Conservation (phyloP, 2,797 vertebrate species). For the Graptemys geographica region DNA sequence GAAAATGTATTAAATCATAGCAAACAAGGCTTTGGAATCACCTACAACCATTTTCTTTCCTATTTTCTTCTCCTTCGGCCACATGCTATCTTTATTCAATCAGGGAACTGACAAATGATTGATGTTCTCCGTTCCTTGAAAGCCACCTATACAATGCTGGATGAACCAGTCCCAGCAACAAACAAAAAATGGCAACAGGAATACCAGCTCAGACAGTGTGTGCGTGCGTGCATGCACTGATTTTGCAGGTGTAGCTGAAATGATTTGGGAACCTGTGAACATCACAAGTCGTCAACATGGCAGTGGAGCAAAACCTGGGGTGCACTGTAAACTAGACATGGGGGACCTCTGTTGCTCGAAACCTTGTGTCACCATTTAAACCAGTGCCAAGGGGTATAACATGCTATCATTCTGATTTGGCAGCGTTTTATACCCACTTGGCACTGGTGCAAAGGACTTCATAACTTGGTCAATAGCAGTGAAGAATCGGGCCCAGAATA, state of each 20-base stretch:
- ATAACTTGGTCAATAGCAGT: not conserved
- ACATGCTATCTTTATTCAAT: not conserved
- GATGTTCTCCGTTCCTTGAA: not conserved
- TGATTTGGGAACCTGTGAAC: not conserved
- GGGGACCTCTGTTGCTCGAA: not conserved
- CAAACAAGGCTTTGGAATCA: not conserved
- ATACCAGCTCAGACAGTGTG: rapidly evolving
- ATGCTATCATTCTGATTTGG: not conserved
- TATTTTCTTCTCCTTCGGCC: not conserved
- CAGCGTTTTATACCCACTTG: not conserved
- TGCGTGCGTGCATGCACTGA: not conserved
- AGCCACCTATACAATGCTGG: rapidly evolving
- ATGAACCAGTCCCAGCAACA: not conserved
- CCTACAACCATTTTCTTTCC: slow-evolving; percentile 13
- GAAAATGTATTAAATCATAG: slow-evolving; percentile 29
- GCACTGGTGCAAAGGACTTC: not conserved
- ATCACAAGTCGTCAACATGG: not conserved
- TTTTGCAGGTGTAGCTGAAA: not conserved
- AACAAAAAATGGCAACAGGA: not conserved
- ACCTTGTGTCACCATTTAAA: not conserved
- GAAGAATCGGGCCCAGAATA: not conserved
- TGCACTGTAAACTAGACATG: not conserved
- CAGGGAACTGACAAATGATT: not conserved
- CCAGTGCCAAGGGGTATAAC: rapidly evolving
- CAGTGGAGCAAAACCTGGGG: not conserved